phyloP scores from a whole-genome alignment of 2,797 vertebrate genomes.

The Sylvia borin region DNA sequence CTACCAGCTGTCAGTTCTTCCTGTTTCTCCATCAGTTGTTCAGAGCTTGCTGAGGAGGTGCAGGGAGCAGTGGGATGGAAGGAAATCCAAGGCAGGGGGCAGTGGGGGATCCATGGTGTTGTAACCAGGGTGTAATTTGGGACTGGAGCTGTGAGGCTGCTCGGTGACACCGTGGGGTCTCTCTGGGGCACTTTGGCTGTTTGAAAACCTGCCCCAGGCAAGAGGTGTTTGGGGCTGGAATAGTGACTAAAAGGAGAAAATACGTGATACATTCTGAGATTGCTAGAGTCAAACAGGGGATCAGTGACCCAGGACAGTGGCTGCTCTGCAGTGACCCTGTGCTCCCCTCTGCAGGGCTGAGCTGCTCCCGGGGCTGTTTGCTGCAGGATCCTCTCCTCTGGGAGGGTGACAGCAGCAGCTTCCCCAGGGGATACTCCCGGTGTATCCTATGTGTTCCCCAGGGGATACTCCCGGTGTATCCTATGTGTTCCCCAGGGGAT shows the following conservation, averaged over 20 bases:
- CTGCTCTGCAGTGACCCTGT: not conserved
- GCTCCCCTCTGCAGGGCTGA: too few relatives aligned
- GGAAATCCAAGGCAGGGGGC: rapidly evolving
- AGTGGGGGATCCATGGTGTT: rapidly evolving
- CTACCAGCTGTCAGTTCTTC: not conserved
- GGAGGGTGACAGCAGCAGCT: too few relatives aligned
- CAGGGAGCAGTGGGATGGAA: not conserved
- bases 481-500: too few relatives aligned
- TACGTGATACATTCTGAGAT: rapidly evolving
- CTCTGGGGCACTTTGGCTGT: not conserved
- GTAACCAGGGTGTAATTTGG: rapidly evolving
- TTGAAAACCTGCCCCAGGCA: not conserved
- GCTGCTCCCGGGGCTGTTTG: too few relatives aligned
- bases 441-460: not conserved
- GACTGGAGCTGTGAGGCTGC: not conserved
- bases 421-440: too few relatives aligned
- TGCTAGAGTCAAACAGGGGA: rapidly evolving
- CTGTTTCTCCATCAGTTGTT: rapidly evolving
- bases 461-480: too few relatives aligned
- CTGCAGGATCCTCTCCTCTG: too few relatives aligned
- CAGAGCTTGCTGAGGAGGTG: not conserved
- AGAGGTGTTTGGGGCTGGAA: not conserved
- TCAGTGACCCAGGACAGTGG: too few relatives aligned
- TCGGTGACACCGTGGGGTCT: not conserved
- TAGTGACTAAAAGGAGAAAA: rapidly evolving